These are phyloP conservation scores for Danionella cerebrum DNA, from an alignment of 2,113 vertebrate genomes.

Conservation along the genomic window DNA sequence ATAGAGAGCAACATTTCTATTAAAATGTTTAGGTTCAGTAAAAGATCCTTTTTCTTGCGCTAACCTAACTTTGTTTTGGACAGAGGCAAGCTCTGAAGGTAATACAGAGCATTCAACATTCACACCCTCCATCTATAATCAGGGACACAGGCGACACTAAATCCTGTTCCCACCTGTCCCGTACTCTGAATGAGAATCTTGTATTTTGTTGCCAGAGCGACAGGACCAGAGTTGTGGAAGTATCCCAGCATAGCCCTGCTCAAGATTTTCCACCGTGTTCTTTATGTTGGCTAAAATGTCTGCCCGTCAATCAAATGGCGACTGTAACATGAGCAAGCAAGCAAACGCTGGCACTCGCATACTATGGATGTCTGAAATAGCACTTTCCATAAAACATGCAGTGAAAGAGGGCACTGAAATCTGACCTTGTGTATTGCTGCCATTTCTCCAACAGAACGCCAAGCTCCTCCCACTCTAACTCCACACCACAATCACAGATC, in stretches of 20 bases:
- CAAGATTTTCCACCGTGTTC: constrained; percentile 14
- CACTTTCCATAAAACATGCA: constrained; percentile 35
- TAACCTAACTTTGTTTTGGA: no score
- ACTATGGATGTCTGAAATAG: constrained; percentile 49
- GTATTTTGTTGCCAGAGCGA: constrained; percentile 19
- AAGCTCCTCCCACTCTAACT: constrained; percentile 1
- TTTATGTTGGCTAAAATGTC: constrained; percentile 13
- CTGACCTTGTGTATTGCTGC: constrained; percentile 2
- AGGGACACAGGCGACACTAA: not conserved
- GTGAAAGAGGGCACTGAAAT: constrained; percentile 32
- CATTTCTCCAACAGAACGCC: constrained; percentile 7
- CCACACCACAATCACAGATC: not conserved
- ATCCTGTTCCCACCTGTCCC: not conserved
- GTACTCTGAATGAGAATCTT: not conserved
- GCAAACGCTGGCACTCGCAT: constrained; percentile 34
- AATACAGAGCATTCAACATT: not conserved
- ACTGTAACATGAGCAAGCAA: constrained; percentile 43
- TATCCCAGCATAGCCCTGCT: not conserved
- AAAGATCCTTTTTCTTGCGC: no score
- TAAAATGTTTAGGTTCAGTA: not conserved
- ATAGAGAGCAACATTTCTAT: not conserved
- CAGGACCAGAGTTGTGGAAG: not conserved
- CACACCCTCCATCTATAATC: not conserved
- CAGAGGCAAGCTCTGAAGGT: not conserved
- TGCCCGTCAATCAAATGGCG: constrained; percentile 42